phyloP scores from a whole-genome alignment of 1,140 invertebrate genomes.

The Phocides pigmalion region DNA sequence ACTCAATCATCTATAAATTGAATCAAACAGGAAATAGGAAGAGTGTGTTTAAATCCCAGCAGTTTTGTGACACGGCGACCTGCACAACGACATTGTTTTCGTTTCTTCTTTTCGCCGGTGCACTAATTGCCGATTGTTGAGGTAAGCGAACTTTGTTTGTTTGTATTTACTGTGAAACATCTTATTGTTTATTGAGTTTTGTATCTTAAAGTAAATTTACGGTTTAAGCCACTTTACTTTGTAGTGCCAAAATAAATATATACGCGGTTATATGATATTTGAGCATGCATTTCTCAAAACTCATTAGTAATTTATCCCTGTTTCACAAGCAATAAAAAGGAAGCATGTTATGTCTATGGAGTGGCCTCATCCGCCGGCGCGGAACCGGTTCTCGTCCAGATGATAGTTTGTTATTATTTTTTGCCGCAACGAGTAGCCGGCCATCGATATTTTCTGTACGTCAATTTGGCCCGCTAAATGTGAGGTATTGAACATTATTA shows the following conservation, averaged over 20 bases:
- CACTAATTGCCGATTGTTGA: constrained; percentile 72
- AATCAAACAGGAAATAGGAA: constrained; percentile 37
- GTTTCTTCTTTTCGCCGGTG: constrained; percentile 54
- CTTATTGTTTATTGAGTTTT: no score
- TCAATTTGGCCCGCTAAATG: constrained; percentile 9
- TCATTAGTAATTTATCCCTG: constrained; percentile 42
- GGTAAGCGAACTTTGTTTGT: constrained; percentile 67
- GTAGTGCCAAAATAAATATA: not conserved
- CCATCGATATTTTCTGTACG: constrained; percentile 2
- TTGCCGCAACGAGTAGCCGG: constrained; percentile 35
- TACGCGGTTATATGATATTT: not conserved
- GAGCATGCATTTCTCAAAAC: constrained; percentile 39
- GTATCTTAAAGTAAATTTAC: constrained; percentile 11
- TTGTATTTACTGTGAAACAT: no score
- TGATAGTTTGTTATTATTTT: constrained; percentile 77
- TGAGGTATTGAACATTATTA: constrained; percentile 8
- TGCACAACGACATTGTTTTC: constrained; percentile 47
- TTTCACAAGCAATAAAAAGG: constrained; percentile 59
- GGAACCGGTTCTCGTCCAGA: constrained; percentile 66
- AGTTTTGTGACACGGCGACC: constrained; percentile 38
- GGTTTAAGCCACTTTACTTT: not conserved
- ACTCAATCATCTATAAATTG: constrained; percentile 8
- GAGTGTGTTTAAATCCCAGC: constrained; percentile 24
- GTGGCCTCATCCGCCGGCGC: constrained; percentile 52
- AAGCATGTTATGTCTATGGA: constrained; percentile 60